Base-by-base conservation (phyloP, 2,797 vertebrate species). In the Darevskia nairensis region DNA sequence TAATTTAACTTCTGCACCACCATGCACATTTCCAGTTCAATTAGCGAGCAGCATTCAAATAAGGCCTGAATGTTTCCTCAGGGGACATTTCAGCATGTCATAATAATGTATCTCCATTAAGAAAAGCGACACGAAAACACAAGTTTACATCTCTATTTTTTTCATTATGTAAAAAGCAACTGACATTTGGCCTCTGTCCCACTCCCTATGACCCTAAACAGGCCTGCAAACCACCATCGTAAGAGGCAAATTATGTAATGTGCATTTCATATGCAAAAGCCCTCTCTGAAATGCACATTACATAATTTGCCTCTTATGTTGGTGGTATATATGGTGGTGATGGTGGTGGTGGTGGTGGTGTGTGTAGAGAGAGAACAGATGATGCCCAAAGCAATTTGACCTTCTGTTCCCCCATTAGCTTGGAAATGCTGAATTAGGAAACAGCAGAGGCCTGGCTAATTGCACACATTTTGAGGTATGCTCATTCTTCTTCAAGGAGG, bases 201-300 rank as follows among this genome's bases (percentile, higher is more conserved):
- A 74, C 71, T 15, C 11, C 7, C 32, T n/a, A 29, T 35, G 61
- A 59, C 61, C 23, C 64, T 41, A 32, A 76, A 69, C 66, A 69
- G 77, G 69, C 64, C 79, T 59, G 61, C 79, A 77, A 77, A 15
- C 21, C 39, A 23, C 32, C 69, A 13, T 39, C 78, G 66, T n/a
- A 46, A 46, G 39, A 85, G 32, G 23, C 27, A 85, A 90, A 35
- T 81, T 80, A 87, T 32, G 44, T 68, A 75, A 78, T 10, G 17
- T 41, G 77, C 19, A 59, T 19, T 50, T 61, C 46, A 9, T 41
- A 50, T 50, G 46, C 46, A 50, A 50, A 50, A 15, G 50, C 11
- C 50, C 50, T 55, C 50, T 55, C 50, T 55, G 50, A 55, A 55
- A 55, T 55, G 50, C 50, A 55, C 50, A 55, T 55, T 55, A 55